A percentile compares a stretch with the other conserved stretches of the same genome.
Evolutionary conservation across 2,888 invertebrate species (phyloP).

Genomic region (Epirrita christyi): DNA sequence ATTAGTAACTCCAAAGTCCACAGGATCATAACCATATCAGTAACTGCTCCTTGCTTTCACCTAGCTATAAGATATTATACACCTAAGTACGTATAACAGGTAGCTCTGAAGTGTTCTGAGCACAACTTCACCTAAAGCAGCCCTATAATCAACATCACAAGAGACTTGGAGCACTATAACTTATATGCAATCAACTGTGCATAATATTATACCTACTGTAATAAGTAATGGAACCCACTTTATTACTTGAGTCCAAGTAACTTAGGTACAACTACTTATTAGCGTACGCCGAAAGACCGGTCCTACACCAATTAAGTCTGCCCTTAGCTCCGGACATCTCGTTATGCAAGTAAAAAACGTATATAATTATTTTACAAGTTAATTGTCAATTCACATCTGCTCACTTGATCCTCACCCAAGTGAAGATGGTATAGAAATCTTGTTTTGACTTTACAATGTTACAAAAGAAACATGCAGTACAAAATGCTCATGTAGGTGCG

Average conservation of each 20-base stretch:
- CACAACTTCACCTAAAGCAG: neutral
- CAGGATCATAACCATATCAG: no score
- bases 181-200: constrained; percentile 4
- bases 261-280: constrained; percentile 29
- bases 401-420: constrained; percentile 10
- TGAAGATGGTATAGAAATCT: constrained; percentile 7
- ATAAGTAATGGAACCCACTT: constrained; percentile 19
- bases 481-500: no score
- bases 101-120: no score
- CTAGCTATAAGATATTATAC: no score
- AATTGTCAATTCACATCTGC: constrained; percentile 44
- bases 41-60: no score
- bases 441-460: constrained; percentile 3
- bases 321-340: constrained; percentile 38
- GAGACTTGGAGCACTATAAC: constrained; percentile 2
- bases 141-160: constrained; percentile 16
- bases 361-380: constrained; percentile 43
- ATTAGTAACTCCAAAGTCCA: no score
- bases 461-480: neutral
- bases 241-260: constrained; percentile 14
- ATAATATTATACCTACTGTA: constrained; percentile 6
- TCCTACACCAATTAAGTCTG: constrained; percentile 39
- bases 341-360: constrained; percentile 39
- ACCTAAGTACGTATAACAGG: no score
- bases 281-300: constrained; percentile 24